Conservation (phyloP, 2,113 vertebrate species). For the Protobothrops flavoviridis region DNA sequence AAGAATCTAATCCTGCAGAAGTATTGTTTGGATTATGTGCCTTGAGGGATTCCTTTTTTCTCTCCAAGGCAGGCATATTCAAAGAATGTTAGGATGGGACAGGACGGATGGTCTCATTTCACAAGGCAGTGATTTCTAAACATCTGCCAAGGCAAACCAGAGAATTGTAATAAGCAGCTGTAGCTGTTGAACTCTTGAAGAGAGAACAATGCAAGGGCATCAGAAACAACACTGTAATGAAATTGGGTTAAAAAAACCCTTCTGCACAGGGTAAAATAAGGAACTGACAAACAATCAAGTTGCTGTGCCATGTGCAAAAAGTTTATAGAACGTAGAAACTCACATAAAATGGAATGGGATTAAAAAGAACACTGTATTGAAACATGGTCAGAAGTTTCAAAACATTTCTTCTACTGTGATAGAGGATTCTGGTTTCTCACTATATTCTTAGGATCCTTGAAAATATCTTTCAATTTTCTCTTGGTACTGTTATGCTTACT, state of each 20-base stretch:
- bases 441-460: neutral
- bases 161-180: slow-evolving; percentile 26
- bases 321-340: neutral
- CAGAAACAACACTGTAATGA: slow-evolving; percentile 3
- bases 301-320: neutral
- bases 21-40: slow-evolving; percentile 47
- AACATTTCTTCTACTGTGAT: neutral
- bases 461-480: neutral
- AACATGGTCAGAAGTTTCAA: neutral
- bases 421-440: neutral
- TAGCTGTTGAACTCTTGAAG: neutral
- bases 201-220: slow-evolving; percentile 22
- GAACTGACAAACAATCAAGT: neutral
- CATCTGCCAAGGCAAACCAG: slow-evolving; percentile 32
- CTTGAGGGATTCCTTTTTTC: slow-evolving; percentile 41
- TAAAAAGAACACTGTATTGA: neutral
- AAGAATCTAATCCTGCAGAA: slow-evolving; percentile 40
- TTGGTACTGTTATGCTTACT: neutral
- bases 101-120: slow-evolving; percentile 31
- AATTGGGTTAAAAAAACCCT: neutral
- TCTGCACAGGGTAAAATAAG: slow-evolving; percentile 21
- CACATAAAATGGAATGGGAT: neutral
- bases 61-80: slow-evolving; percentile 54
- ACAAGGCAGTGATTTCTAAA: slow-evolving; percentile 52
- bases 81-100: slow-evolving; percentile 36